A percentile compares a stretch with the other conserved stretches of the same genome.
phyloP scores from a whole-genome alignment of 2,113 vertebrate species.

The Eurypyga helias region DNA sequence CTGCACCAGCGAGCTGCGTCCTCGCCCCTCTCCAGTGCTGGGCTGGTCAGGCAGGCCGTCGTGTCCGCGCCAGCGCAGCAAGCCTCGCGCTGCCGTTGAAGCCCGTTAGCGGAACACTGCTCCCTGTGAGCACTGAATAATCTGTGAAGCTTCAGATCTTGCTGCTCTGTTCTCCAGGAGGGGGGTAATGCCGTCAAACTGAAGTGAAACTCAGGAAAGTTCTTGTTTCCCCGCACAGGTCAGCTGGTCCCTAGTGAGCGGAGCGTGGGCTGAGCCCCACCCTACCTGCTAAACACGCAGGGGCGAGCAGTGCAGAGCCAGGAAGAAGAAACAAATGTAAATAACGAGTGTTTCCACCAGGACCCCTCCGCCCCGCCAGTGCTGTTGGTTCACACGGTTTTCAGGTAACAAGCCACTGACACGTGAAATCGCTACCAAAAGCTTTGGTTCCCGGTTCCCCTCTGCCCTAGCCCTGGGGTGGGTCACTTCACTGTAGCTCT shows the following conservation, averaged over 20 bases:
- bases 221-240: background rate
- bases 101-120: too few relatives aligned
- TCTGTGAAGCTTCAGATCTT: background rate
- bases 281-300: background rate
- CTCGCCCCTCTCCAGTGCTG: background rate
- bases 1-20: background rate
- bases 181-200: background rate
- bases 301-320: background rate
- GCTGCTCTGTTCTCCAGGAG: background rate
- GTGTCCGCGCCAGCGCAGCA: background rate
- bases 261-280: background rate
- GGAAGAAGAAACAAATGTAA: background rate
- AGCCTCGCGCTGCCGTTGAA: background rate
- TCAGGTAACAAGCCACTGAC: background rate
- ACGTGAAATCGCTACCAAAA: background rate
- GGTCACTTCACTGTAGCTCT: constrained; percentile 83
- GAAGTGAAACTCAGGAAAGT: background rate
- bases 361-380: background rate
- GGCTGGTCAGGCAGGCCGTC: background rate
- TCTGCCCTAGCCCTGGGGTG: constrained; percentile 71
- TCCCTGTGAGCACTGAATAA: background rate
- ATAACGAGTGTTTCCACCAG: background rate
- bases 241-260: background rate
- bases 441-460: background rate
- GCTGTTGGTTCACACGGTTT: background rate